phyloP scores from a whole-genome alignment of 2,113 vertebrate species.

The Ochotona princeps region DNA sequence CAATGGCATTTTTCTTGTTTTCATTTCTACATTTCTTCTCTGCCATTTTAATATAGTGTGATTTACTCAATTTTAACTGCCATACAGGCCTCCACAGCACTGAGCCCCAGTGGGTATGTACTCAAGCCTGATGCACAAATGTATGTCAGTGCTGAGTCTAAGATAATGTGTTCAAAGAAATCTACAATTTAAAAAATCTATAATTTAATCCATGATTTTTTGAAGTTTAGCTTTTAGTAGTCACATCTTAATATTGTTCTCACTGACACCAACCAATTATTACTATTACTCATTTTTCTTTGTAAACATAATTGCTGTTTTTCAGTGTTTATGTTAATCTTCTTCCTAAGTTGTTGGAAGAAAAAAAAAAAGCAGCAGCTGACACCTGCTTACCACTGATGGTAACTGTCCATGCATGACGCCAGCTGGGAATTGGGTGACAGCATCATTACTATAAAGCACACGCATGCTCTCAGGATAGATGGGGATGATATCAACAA shows the following conservation, averaged over 20 bases:
- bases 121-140: not conserved
- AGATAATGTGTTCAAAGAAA: conserved; percentile 20
- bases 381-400: not conserved
- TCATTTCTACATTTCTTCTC: not conserved
- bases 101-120: not conserved
- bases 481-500: not conserved
- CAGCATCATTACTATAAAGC: not conserved
- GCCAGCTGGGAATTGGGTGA: conserved; percentile 14
- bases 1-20: conserved; percentile 11
- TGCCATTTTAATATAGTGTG: not conserved
- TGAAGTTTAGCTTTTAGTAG: not conserved
- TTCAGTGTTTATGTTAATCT: conserved; percentile 23
- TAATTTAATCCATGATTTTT: not conserved
- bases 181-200: not conserved
- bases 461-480: conserved; percentile 15
- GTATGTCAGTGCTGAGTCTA: not conserved
- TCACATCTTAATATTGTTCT: not conserved
- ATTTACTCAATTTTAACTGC: not conserved
- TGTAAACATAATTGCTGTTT: conserved; percentile 60
- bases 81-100: not conserved
- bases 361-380: not conserved
- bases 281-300: conserved; percentile 29
- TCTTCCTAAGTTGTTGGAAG: not conserved
- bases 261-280: not conserved
- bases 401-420: not conserved